phyloP scores from a whole-genome alignment of 2,888 invertebrate genomes.

The Dolichomitus sp. region DNA sequence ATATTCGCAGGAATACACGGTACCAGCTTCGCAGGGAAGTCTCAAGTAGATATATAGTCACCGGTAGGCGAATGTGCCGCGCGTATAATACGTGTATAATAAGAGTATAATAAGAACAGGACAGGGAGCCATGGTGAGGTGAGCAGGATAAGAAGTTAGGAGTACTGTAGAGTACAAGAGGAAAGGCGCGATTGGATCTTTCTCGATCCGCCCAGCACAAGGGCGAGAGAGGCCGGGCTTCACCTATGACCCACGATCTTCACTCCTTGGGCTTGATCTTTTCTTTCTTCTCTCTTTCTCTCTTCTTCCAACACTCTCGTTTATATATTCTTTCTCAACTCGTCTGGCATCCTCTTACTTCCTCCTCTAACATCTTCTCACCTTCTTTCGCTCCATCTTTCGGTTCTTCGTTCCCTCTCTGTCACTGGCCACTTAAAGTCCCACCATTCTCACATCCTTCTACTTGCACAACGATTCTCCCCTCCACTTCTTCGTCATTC shows the following conservation, averaged over 20 bases:
- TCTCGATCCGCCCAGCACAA: conserved; percentile 76
- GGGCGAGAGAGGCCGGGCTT: conserved; percentile 83
- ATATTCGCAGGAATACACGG: conserved; percentile 18
- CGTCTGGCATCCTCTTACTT: conserved; percentile 25
- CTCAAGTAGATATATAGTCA: conserved; percentile 60
- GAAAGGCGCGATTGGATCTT: conserved; percentile 82
- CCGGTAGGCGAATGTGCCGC: conserved; percentile 56
- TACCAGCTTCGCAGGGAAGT: conserved; percentile 39
- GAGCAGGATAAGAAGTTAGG: conserved; percentile 74
- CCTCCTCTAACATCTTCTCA: conserved; percentile 50
- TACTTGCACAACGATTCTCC: conserved; percentile 30
- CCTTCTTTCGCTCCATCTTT: conserved; percentile 50
- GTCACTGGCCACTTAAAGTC: conserved; percentile 59
- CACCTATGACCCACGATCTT: conserved; percentile 83
- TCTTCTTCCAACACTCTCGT: conserved; percentile 65
- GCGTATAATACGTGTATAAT: conserved; percentile 79
- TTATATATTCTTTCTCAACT: conserved; percentile 57
- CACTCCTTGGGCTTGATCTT: conserved; percentile 69
- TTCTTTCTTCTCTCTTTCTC: too few relatives aligned
- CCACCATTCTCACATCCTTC: conserved; percentile 64
- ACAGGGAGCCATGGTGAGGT: conserved; percentile 64
- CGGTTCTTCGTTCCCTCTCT: conserved; percentile 32
- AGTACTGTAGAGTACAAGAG: conserved; percentile 69
- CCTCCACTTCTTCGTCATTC: conserved; percentile 52
- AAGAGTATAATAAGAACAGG: conserved; percentile 80